Conservation (phyloP, 2,888 invertebrate species). For the Exocentrus adspersus region DNA sequence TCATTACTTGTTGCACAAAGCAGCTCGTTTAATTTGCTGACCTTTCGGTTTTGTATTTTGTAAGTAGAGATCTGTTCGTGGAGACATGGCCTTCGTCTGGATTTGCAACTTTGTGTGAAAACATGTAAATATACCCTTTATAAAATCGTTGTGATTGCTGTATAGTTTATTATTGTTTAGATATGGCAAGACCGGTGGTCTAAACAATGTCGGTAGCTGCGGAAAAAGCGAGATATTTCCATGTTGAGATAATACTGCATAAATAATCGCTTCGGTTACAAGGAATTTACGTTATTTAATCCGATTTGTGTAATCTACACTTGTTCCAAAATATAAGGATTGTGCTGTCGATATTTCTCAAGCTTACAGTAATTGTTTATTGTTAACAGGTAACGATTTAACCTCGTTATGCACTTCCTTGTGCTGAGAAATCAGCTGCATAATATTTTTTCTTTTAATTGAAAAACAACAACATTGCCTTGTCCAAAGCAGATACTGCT, state of each 20-base stretch:
- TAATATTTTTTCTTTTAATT: no score
- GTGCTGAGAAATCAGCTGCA: no score
- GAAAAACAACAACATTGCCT: no score
- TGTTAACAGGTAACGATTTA: no score
- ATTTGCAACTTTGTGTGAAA: background rate
- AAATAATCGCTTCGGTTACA: no score
- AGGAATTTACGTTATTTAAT: no score
- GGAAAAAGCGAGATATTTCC: background rate
- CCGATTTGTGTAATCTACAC: no score
- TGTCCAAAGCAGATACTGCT: background rate
- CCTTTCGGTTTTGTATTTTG: background rate
- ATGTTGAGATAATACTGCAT: no score
- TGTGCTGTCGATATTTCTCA: no score
- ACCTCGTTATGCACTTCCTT: no score
- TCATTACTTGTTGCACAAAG: background rate
- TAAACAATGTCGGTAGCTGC: background rate
- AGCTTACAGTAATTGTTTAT: no score
- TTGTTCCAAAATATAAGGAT: no score
- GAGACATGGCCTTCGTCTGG: background rate
- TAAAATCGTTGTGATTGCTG: background rate
- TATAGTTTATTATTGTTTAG: background rate
- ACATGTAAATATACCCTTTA: background rate
- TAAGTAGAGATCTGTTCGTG: background rate
- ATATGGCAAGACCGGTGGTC: background rate
- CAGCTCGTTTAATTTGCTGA: background rate